Evolutionary conservation across 1,140 invertebrate genomes (phyloP).

Genomic region (Heliconius eleuchia): DNA sequence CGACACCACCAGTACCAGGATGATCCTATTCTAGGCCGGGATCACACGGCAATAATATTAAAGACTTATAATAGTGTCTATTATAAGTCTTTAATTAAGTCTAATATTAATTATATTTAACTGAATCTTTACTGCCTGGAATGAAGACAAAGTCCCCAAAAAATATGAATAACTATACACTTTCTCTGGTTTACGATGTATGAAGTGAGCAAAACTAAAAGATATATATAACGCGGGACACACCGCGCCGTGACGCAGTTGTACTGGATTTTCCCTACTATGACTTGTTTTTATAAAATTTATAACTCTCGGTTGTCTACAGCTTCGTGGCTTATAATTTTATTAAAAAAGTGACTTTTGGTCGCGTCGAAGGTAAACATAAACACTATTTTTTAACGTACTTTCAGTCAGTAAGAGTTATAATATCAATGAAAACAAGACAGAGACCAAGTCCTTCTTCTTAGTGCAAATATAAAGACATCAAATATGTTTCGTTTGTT

Average conservation of each 20-base stretch:
- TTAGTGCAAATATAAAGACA: too few relatives aligned
- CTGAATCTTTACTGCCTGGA: neutral
- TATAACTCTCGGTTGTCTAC: neutral
- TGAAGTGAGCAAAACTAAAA: neutral
- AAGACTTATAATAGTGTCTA: too few relatives aligned
- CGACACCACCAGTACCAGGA: too few relatives aligned
- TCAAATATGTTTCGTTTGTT: too few relatives aligned
- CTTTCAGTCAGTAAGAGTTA: neutral
- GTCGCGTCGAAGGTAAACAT: neutral
- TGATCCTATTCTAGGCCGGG: too few relatives aligned
- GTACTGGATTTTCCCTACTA: neutral
- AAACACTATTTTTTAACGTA: neutral
- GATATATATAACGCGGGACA: neutral
- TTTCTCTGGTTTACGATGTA: neutral
- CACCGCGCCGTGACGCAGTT: neutral
- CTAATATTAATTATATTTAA: too few relatives aligned
- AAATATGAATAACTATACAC: neutral
- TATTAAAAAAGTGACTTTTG: neutral
- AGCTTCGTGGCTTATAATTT: neutral
- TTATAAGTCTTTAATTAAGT: too few relatives aligned
- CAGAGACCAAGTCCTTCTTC: neutral
- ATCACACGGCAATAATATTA: too few relatives aligned
- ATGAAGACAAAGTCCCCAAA: neutral
- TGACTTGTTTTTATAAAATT: constrained; percentile 2
- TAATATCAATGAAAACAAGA: neutral